Evolutionary conservation across 2,888 invertebrate species (phyloP).

Genomic region (Podotricha telesiphe): DNA sequence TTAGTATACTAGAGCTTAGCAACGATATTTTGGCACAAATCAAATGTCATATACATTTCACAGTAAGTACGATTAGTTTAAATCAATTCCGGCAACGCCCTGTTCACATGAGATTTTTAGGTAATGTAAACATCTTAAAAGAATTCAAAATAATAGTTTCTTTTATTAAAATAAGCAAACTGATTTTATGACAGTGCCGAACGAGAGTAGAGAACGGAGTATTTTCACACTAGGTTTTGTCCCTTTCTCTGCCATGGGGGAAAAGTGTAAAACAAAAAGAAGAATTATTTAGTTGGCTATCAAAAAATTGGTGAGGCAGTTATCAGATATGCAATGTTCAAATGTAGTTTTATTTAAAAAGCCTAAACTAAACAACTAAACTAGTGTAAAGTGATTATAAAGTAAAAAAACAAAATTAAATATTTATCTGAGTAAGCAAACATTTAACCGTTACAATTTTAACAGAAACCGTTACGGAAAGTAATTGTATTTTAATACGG

Average conservation of each 20-base stretch:
- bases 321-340: no score
- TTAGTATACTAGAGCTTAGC: no score
- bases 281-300: no score
- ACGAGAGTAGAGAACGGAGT: no score
- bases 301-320: no score
- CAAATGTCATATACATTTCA: background rate
- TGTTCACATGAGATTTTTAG: background rate
- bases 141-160: no score
- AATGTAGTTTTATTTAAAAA: background rate
- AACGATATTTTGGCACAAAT: background rate
- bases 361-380: background rate
- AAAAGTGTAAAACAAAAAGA: no score
- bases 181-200: no score
- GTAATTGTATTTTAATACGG: slow-evolving; percentile 13
- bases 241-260: no score
- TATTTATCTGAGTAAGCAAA: background rate
- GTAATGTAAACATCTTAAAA: no score
- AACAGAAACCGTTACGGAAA: slow-evolving; percentile 7
- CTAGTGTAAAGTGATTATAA: background rate
- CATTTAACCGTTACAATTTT: slow-evolving; percentile 9
- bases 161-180: no score
- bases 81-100: slow-evolving; percentile 17
- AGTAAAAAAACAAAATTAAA: background rate
- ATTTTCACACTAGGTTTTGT: no score
- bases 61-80: background rate